Conservation (phyloP, 2,797 vertebrate genomes). For the Acanthurus lineatus region DNA sequence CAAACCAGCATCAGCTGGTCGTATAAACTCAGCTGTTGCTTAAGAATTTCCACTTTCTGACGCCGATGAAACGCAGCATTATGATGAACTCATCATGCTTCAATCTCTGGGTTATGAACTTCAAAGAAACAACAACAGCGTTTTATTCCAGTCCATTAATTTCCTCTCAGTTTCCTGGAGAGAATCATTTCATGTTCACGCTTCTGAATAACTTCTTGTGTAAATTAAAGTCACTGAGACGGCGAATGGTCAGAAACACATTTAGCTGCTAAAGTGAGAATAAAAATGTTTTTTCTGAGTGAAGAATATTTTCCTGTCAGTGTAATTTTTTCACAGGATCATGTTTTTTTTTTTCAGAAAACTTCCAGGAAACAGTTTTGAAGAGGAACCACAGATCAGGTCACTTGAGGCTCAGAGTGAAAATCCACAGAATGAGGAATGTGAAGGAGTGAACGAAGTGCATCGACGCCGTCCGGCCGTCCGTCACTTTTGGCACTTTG, state of each 20-base stretch:
- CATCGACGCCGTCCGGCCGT: not conserved
- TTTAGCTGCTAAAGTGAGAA: too few species aligned
- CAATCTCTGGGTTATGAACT: not conserved
- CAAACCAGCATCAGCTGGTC: not conserved
- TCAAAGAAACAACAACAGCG: not conserved
- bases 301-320: too few species aligned
- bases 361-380: not conserved
- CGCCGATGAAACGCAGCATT: slow-evolving; percentile 11
- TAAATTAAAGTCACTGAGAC: too few species aligned
- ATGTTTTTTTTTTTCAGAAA: slow-evolving; percentile 10
- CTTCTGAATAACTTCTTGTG: not conserved
- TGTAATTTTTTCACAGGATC: too few species aligned
- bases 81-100: slow-evolving; percentile 10
- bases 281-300: too few species aligned
- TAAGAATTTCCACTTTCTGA: slow-evolving; percentile 6
- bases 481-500: slow-evolving; percentile 72
- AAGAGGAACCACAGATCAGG: slow-evolving; percentile 27
- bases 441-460: slow-evolving; percentile 7
- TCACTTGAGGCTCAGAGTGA: slow-evolving; percentile 57
- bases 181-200: not conserved
- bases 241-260: too few species aligned
- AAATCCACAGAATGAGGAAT: slow-evolving; percentile 54
- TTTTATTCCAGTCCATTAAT: not conserved
- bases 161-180: slow-evolving; percentile 11
- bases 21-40: not conserved